Evolutionary conservation across 2,797 vertebrate genomes (phyloP), one percentile per base, ranked within the genome.

Genomic region (Chelon labrosus): DNA sequence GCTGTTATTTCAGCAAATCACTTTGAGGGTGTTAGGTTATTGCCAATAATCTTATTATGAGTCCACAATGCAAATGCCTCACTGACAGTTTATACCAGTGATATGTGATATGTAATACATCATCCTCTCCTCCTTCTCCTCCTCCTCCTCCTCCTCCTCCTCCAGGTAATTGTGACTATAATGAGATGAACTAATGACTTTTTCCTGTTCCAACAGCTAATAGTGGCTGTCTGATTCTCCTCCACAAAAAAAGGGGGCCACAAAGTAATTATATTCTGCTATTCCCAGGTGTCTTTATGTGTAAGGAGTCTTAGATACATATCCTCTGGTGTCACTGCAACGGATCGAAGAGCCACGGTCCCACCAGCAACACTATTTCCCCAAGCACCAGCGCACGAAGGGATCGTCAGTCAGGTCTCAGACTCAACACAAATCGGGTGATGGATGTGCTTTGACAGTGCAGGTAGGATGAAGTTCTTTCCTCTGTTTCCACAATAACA

Each of bases 151-250:
- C 77, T 35, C 58, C 66, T 58, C 58, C 65, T 87, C 77, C 82
- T 75, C 50, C 77, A 86, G 82, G 85, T 91, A 85, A 90, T 89
- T 84, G 54, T 70, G 65, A 72, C 79, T 73, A 35, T 92, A 92
- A 94, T 93, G 82, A 91, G 86, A 84, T 73, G 58, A 86, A 80
- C 82, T 90, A 90, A 91, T 93, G 72, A 82, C 73, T 87, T 88
- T 73, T 79, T 77, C 78, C 78, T 78, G 25, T 70, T 85, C 77
- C 79, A 88, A 81, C 76, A 67, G 83, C 75, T 76, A 79, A 87
- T 77, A 73, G 74, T 68, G 58, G 57, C 62, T 67, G 70, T 76
- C 82, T 71, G 19, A 84, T 47, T 73, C 69, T 50, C 60, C 77
- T 75, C 66, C 58, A 41, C 65, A 16, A 31, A 66, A 69, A 77